Evolutionary conservation across 2,888 invertebrate species (phyloP).

Genomic region (Eremobia ochroleuca): DNA sequence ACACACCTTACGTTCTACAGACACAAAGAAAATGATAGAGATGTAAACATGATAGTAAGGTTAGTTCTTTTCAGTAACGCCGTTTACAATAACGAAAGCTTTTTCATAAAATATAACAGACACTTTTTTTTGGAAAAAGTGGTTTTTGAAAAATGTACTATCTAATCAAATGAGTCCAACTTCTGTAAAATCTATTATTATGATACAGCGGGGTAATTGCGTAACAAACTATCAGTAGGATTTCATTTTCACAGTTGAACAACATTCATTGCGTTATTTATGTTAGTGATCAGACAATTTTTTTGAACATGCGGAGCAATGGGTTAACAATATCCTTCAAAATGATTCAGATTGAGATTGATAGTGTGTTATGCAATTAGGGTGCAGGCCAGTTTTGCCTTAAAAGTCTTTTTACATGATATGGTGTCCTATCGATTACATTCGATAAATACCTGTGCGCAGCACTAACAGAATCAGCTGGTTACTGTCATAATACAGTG

Average conservation of each 20-base stretch:
- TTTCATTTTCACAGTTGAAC: no score
- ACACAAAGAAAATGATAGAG: not conserved
- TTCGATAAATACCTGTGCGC: constrained; percentile 39
- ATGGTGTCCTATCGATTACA: not conserved
- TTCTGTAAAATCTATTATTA: not conserved
- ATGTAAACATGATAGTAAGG: not conserved
- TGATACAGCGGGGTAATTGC: no score
- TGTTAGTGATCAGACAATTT: no score
- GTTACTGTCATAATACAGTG: constrained; percentile 84
- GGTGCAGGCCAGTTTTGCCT: not conserved
- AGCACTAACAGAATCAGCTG: constrained; percentile 87
- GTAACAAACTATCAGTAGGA: no score
- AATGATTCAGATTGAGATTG: no score
- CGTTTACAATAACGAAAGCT: not conserved
- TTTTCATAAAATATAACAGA: not conserved
- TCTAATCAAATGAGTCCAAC: not conserved
- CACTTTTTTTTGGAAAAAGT: not conserved
- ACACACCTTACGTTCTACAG: not conserved
- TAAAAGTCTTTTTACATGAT: not conserved
- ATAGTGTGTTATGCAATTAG: no score
- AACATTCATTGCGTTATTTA: no score
- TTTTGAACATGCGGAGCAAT: no score
- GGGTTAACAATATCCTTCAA: no score
- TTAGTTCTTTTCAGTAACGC: not conserved
- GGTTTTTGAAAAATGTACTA: not conserved